These are phyloP conservation scores for Nephrotoma flavescens DNA, from an alignment of 2,888 invertebrate genomes.

Conservation along the genomic window DNA sequence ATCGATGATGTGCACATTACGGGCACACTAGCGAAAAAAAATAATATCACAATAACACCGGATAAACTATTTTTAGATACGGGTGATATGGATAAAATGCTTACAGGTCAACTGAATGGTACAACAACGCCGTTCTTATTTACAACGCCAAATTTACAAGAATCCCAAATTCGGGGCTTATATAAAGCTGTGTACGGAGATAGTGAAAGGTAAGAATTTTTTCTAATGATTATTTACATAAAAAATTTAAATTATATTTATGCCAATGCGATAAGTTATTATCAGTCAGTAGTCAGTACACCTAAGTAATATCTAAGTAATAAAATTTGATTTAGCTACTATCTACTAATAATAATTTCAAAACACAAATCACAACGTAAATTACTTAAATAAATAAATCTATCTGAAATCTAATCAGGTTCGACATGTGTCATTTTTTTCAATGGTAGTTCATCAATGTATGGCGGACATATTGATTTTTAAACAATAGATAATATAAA, in stretches of 20 bases:
- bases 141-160: constrained; percentile 30
- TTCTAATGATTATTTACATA: background rate
- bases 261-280: background rate
- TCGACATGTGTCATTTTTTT: background rate
- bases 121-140: constrained; percentile 21
- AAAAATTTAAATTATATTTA: too few species aligned
- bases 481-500: too few species aligned
- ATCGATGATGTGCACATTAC: constrained; percentile 72
- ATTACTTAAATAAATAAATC: background rate
- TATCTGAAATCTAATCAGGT: background rate
- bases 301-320: too few species aligned
- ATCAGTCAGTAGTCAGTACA: background rate
- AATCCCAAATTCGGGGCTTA: constrained; percentile 30
- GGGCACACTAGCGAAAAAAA: constrained; percentile 41
- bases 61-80: constrained; percentile 12
- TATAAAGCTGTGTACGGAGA: constrained; percentile 25
- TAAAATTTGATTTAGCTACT: background rate
- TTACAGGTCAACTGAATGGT: constrained; percentile 3
- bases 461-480: background rate
- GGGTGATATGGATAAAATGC: background rate
- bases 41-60: constrained; percentile 35
- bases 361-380: background rate
- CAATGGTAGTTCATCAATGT: background rate
- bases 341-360: background rate
- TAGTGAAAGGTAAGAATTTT: background rate